Conservation (phyloP, 2,888 invertebrate genomes). For the Amitus sp. region DNA sequence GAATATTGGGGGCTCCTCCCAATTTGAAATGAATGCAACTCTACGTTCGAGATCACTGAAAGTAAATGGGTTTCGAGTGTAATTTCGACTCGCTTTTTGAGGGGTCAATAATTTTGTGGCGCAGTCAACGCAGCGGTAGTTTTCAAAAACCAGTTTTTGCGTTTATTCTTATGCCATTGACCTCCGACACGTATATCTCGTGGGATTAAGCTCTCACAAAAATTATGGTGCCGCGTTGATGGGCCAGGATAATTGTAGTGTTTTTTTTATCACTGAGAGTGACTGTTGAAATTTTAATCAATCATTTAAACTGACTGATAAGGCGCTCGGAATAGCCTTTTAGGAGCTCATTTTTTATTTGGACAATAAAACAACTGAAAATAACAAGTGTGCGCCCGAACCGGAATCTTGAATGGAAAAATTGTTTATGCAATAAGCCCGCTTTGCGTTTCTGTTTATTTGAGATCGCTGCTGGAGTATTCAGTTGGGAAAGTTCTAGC, state of each 20-base stretch:
- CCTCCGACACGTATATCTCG: background rate
- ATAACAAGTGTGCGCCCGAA: background rate
- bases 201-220: background rate
- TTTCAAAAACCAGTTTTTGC: background rate
- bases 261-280: background rate
- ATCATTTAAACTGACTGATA: background rate
- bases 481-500: constrained; percentile 2
- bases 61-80: too few species aligned
- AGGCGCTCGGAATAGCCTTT: background rate
- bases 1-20: too few species aligned
- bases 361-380: background rate
- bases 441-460: background rate
- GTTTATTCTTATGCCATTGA: background rate
- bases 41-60: too few species aligned
- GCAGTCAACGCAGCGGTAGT: too few species aligned
- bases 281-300: constrained; percentile 5
- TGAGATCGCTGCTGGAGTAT: background rate
- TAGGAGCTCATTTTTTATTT: background rate
- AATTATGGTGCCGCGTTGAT: background rate
- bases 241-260: background rate
- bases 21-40: too few species aligned
- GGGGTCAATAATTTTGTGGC: too few species aligned
- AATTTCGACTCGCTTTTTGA: too few species aligned
- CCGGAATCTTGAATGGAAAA: background rate
- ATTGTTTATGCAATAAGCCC: background rate